Evolutionary conservation across 1,140 invertebrate species (phyloP), one percentile per base, ranked within the genome.

Genomic region (Medauroidea extradentata): DNA sequence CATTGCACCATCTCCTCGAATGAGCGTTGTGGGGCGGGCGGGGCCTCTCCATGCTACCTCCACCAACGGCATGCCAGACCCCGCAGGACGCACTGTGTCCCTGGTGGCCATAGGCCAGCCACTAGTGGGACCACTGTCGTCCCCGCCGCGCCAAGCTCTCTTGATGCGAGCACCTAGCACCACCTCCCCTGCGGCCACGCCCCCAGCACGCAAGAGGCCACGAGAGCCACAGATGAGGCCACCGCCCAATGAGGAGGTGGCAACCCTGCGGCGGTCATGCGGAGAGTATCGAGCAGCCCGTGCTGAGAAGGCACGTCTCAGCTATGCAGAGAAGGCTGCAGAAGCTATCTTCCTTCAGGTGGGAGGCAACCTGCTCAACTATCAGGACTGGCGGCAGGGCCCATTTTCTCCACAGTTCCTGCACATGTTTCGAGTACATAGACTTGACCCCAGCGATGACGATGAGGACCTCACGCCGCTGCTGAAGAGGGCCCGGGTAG

Each of bases 321-420:
- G 76, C 69, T 91, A 91, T 75, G 83, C 84, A 65, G 91, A 94
- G 69, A 84, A 88, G 75, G 80, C 89, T 63, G 83, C 88, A 49
- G 93, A 95, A 77, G 76, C 88, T 52, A 95, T 87, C 78, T 94
- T 91, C 74, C 80, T 95, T 42, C 87, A 93, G 75, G 83, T 82
- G 67, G 87, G 88, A 60, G 90, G 90, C 38, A 93, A 93, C 74
- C 85, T 94, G 75, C 88, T 93, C 82, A 93, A 95, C 71, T 91
- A 87, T 73, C 81, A 83, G 65, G 74, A 80, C 29, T 95, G 91
- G 88, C 85, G 85, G 60, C 93, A 92, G 73, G 79, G 85, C 67
- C 85, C 89, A 53, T 81, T 85, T 42, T 83, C 83, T 23, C 81
- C 84, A 39, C 83, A 87, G 67, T 87, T 92, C 63, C 67, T 86